phyloP scores from a whole-genome alignment of 2,113 vertebrate genomes.

The Silurus asotus region DNA sequence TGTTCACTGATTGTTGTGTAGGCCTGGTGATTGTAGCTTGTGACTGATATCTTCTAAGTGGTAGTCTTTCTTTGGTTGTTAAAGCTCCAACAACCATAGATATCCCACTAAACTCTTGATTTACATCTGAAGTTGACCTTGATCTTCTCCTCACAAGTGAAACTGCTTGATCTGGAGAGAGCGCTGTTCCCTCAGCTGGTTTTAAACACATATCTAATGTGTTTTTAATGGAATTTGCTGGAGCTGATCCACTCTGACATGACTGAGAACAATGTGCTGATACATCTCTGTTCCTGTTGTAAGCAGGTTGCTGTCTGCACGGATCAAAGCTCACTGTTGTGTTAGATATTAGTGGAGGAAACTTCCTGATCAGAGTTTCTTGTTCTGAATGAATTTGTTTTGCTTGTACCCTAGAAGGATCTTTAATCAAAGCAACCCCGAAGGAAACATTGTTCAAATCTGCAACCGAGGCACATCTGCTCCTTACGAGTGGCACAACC shows the following conservation, averaged over 20 bases:
- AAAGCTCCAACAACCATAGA: constrained; percentile 11
- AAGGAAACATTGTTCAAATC: constrained; percentile 52
- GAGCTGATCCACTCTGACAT: constrained; percentile 55
- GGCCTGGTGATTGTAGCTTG: background rate
- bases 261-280: constrained; percentile 20
- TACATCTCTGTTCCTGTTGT: background rate
- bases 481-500: constrained; percentile 62
- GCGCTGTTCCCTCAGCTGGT: constrained; percentile 28
- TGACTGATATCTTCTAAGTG: constrained; percentile 33
- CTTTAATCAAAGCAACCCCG: constrained; percentile 61
- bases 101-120: background rate
- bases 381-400: constrained; percentile 27
- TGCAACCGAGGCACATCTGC: constrained; percentile 37
- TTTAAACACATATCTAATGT: constrained; percentile 75
- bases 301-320: constrained; percentile 38
- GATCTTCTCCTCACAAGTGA: constrained; percentile 27
- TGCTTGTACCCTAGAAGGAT: constrained; percentile 36
- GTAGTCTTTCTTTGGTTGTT: background rate
- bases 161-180: constrained; percentile 11
- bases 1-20: background rate
- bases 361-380: background rate
- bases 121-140: background rate
- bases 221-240: constrained; percentile 66
- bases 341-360: constrained; percentile 12
- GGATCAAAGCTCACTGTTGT: constrained; percentile 26